Evolutionary conservation across 2,888 invertebrate species (phyloP).

Genomic region (Drosophila longiperda): DNA sequence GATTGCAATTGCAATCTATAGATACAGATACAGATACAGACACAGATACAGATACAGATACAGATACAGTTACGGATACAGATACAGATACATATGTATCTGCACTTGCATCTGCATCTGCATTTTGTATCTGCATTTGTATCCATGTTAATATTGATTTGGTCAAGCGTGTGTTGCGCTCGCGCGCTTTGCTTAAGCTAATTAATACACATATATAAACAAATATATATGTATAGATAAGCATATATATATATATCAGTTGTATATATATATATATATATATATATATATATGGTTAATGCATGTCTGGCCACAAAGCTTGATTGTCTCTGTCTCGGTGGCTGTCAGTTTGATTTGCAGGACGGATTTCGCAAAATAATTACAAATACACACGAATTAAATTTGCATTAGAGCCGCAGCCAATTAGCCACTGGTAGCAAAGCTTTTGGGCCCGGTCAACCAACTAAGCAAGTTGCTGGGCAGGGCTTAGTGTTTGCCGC

Average conservation of each 20-base stretch:
- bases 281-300: constrained; percentile 15
- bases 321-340: constrained; percentile 23
- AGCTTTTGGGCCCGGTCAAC: not conserved
- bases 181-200: constrained; percentile 63
- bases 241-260: not conserved
- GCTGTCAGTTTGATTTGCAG: constrained; percentile 71
- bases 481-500: constrained; percentile 10
- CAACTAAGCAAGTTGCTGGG: constrained; percentile 3
- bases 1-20: not conserved
- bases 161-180: constrained; percentile 66
- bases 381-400: constrained; percentile 78
- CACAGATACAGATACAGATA: not conserved
- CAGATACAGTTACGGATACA: not conserved
- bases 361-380: constrained; percentile 76
- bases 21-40: not conserved
- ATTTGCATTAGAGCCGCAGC: constrained; percentile 78
- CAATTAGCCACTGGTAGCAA: constrained; percentile 64
- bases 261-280: not conserved
- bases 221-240: too few relatives aligned
- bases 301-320: constrained; percentile 25
- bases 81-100: not conserved
- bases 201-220: constrained; percentile 52
- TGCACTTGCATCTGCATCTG: not conserved
- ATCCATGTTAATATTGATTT: constrained; percentile 76
- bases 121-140: constrained; percentile 8